Percentiles rank a stretch among this genome's conserved stretches.
phyloP scores from a whole-genome alignment of 1,140 invertebrate species.

The Wiebesia pumilae region DNA sequence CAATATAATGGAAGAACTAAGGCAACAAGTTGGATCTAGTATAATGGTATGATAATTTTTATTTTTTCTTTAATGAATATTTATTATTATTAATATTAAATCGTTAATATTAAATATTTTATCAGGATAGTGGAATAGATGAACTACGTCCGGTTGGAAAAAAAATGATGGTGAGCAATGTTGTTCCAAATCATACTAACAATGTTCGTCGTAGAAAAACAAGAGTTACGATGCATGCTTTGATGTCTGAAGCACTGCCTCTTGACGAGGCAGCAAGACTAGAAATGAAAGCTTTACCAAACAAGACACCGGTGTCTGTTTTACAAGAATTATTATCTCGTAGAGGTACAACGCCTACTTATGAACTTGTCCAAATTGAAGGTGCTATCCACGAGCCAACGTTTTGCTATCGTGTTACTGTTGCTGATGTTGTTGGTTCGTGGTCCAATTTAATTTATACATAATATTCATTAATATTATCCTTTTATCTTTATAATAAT shows the following conservation, averaged over 20 bases:
- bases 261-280: constrained; percentile 74
- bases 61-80: not conserved
- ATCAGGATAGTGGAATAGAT: constrained; percentile 41
- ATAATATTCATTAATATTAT: not conserved
- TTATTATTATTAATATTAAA: not conserved
- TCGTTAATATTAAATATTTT: not conserved
- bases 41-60: constrained; percentile 43
- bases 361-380: constrained; percentile 96
- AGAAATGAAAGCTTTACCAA: constrained; percentile 82
- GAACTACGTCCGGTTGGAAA: constrained; percentile 11
- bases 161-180: constrained; percentile 35
- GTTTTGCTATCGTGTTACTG: constrained; percentile 95
- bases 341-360: constrained; percentile 94
- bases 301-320: constrained; percentile 94
- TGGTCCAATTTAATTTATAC: constrained; percentile 46
- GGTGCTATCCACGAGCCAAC: constrained; percentile 97
- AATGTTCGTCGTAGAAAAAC: constrained; percentile 65
- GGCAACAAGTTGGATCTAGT: constrained; percentile 43
- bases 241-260: constrained; percentile 73
- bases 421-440: constrained; percentile 87
- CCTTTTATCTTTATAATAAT: not conserved
- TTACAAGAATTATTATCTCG: constrained; percentile 94
- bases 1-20: constrained; percentile 41
- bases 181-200: constrained; percentile 65
- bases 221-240: constrained; percentile 68